Base-by-base conservation (phyloP, 2,888 invertebrate genomes). In the Platycheirus rosarum region DNA sequence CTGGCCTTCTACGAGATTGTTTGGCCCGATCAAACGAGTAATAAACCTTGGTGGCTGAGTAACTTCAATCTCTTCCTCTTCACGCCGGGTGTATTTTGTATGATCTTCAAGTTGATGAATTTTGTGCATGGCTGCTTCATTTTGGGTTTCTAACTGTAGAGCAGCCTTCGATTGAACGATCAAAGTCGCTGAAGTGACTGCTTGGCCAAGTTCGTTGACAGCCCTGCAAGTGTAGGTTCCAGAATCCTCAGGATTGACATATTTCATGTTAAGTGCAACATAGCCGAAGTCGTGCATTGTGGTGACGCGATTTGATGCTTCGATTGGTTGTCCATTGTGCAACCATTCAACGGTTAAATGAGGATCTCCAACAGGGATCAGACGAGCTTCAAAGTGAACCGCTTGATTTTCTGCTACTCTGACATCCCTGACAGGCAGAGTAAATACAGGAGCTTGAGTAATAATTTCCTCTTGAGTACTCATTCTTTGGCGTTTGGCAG, bases 231-330 rank as follows among this genome's bases (percentile, higher is more conserved):
- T 98, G 90, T 98, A 98, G 40, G 97, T 97, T 49, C 98, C 98
- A 1, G 97, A 97, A 91, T 99, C 99, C 91, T 97, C 97, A 18
- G 98, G 97, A 88, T 96, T 96, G 0, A 97, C 97, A 87, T 97
- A 97, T 89, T 97, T 97, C 95, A 97, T 96, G 87, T 97, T 97
- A 14, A 97, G 92, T 40, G 98, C 97, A 23, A 98, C 98, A 89
- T 98, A 98, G 55, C 99, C 99, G 89, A 99, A 98, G 90, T 99
- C 99, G 89, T 98, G 97, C 95, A 98, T 97, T 8, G 98, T 97
- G 46, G 96, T 96, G 29, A 96, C 92, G 77, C 97, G 95, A 88
- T 97, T 97, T n/a, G 97, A 96, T 75, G 97, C 97, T 93, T 96
- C 94, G 86, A 98, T 95, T 26, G 97, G 95, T 71, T 97, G 95